Percentiles rank a stretch among this genome's conserved stretches.
phyloP scores from a whole-genome alignment of 2,113 vertebrate genomes.

The Hemiprocne comata region DNA sequence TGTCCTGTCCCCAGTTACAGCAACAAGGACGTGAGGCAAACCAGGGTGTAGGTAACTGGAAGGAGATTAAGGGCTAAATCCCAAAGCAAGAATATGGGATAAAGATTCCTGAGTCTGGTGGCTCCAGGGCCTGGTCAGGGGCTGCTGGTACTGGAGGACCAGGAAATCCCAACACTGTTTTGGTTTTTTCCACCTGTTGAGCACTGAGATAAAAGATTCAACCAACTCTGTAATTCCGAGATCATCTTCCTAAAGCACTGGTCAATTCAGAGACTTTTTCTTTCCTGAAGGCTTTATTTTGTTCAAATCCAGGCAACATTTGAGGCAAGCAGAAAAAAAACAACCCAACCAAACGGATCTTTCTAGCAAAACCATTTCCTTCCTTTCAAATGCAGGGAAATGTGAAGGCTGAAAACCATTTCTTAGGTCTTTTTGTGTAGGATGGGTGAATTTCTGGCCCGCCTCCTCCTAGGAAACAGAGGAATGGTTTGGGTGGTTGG shows the following conservation, averaged over 20 bases:
- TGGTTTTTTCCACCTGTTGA: not conserved
- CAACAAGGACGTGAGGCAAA: not conserved
- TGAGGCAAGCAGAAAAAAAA: not conserved
- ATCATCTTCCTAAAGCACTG: not conserved
- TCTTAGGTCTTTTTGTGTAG: not conserved
- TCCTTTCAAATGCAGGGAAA: not conserved
- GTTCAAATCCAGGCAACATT: not conserved
- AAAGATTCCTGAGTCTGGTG: not conserved
- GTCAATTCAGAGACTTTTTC: not conserved
- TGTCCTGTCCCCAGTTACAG: not conserved
- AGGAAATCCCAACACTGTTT: too few species aligned
- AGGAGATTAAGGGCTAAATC: not conserved
- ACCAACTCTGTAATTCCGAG: not conserved
- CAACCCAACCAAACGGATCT: not conserved
- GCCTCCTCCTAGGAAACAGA: not conserved
- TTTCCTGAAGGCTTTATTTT: not conserved
- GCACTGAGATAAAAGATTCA: not conserved
- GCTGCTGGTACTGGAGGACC: too few species aligned
- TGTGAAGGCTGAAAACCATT: not conserved
- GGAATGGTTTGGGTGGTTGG: not conserved
- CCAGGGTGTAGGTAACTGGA: not conserved
- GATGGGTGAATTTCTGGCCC: not conserved
- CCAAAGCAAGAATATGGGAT: not conserved
- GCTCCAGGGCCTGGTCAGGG: not conserved
- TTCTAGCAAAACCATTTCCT: not conserved